Percentiles rank a stretch among this genome's conserved stretches.
Conservation (phyloP, 2,888 invertebrate genomes). For the Aspidapion aeneum region DNA sequence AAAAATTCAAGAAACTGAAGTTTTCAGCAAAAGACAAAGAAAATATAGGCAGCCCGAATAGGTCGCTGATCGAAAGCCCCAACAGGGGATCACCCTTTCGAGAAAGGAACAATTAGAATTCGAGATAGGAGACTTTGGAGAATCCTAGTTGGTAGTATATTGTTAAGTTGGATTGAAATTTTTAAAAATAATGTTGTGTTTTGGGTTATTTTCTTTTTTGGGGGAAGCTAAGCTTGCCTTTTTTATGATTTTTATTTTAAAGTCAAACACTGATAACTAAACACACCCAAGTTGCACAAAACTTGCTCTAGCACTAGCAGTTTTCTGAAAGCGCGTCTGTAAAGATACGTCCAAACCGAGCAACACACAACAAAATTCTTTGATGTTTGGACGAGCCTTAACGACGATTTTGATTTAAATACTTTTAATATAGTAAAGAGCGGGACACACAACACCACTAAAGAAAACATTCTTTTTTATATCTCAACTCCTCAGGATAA, state of each 20-base stretch:
- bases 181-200: not conserved
- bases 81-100: slow-evolving; percentile 47
- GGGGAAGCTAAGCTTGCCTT: not conserved
- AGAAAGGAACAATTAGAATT: slow-evolving; percentile 21
- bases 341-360: no score
- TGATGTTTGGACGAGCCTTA: no score
- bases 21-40: slow-evolving; percentile 48
- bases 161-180: not conserved
- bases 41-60: slow-evolving; percentile 46
- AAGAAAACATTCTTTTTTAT: no score
- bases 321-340: no score
- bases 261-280: no score
- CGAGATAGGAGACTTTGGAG: not conserved
- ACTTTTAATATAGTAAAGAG: no score
- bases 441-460: no score
- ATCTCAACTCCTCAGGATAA: no score
- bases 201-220: not conserved
- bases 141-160: not conserved
- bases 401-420: no score
- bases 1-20: slow-evolving; percentile 42
- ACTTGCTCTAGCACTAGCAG: no score
- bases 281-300: no score
- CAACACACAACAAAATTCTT: no score
- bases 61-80: slow-evolving; percentile 38
- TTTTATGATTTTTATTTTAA: not conserved